Percentiles rank a stretch among this genome's conserved stretches.
Evolutionary conservation across 2,797 vertebrate species (phyloP).

Genomic region (Pteropus rufus): DNA sequence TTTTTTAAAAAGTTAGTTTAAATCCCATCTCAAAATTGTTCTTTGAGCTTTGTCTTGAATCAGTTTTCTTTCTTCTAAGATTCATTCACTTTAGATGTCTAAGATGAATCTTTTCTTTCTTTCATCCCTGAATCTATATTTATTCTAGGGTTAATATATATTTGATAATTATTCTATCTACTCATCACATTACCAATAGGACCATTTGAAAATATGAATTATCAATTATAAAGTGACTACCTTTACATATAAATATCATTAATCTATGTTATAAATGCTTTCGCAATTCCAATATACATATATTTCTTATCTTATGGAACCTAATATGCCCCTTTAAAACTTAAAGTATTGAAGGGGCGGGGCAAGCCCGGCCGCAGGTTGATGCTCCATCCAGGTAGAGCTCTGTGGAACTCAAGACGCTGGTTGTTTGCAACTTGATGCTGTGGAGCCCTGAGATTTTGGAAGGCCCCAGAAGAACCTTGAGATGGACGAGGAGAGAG

Average conservation of each 20-base stretch:
- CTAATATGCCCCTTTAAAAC: neutral
- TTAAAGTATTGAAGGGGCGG: neutral
- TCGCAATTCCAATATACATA: neutral
- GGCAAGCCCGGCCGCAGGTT: neutral
- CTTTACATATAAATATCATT: neutral
- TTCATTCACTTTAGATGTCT: neutral
- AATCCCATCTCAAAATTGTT: neutral
- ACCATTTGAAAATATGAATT: neutral
- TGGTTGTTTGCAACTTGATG: neutral
- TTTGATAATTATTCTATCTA: neutral
- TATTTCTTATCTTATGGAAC: neutral
- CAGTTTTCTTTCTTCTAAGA: neutral
- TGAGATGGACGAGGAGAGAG: constrained; percentile 34
- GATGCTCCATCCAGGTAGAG: neutral
- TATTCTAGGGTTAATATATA: neutral
- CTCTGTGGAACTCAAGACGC: too few relatives aligned
- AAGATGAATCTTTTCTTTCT: neutral
- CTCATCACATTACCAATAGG: neutral
- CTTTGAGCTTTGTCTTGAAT: neutral
- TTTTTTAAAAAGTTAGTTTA: neutral
- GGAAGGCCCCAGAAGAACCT: constrained; percentile 27
- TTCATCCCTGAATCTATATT: neutral
- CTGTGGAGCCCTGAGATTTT: neutral
- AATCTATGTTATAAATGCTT: neutral
- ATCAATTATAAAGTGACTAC: neutral